These are phyloP conservation scores for Diaphora mendica DNA, from an alignment of 2,888 invertebrate species.

Conservation along the genomic window DNA sequence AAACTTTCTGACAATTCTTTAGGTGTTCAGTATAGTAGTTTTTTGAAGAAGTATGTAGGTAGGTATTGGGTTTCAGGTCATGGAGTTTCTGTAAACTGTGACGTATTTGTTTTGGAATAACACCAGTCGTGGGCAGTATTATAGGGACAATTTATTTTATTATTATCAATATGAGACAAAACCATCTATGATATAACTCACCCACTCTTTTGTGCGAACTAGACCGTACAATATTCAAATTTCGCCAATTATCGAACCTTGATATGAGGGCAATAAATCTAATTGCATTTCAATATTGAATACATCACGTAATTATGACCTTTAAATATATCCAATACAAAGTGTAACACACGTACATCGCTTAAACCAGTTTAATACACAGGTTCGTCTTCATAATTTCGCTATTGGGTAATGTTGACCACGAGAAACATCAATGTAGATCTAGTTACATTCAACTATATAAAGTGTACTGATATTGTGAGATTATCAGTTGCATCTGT, in stretches of 20 bases:
- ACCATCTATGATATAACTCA: neutral
- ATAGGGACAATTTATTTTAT: too few species aligned
- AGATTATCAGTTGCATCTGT: constrained; percentile 72
- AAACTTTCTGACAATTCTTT: too few species aligned
- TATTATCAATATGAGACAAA: too few species aligned
- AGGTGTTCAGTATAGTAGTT: too few species aligned
- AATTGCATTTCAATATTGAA: constrained; percentile 15
- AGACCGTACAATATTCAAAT: constrained; percentile 5
- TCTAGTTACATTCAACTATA: constrained; percentile 73
- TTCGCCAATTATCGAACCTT: constrained; percentile 17
- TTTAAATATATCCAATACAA: constrained; percentile 16
- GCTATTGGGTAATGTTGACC: constrained; percentile 71
- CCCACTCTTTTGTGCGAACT: constrained; percentile 2
- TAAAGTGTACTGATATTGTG: constrained; percentile 69
- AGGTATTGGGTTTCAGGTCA: too few species aligned
- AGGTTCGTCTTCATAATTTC: constrained; percentile 69
- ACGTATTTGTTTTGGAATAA: too few species aligned
- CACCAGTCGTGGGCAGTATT: too few species aligned
- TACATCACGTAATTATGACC: constrained; percentile 18
- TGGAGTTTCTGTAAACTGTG: too few species aligned
- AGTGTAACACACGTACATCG: constrained; percentile 20
- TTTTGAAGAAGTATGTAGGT: too few species aligned
- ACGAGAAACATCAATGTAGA: constrained; percentile 72
- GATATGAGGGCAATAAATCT: constrained; percentile 19
- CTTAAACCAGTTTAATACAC: constrained; percentile 57